Evolutionary conservation across 2,888 invertebrate species (phyloP), one percentile per base, ranked within the genome.

Genomic region (Lasioglossum zephyrum): DNA sequence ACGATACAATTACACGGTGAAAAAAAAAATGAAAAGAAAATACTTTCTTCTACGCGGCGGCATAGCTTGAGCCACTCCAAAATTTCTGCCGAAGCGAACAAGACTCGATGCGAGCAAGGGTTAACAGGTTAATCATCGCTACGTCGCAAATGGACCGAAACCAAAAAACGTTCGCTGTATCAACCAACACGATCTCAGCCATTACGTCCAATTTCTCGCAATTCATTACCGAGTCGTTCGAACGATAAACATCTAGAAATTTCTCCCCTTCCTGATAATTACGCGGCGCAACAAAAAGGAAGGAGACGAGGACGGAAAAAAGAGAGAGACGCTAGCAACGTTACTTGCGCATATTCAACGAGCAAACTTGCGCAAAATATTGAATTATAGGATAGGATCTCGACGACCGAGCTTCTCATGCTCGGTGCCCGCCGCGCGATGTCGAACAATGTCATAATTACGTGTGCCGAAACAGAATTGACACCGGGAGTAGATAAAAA

Each of bases 361-460:
- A 31, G 18, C 57, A 60, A 39, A 66, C 66, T 74, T 69, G 44
- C 39, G 73, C 63, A 53, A 76, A 76, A 26, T 76, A 63, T 36
- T 41, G 53, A 76, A 81, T 73, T 66, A 36, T 53, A 16, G 26
- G 49, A 72, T 70, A 72, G 36, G 47, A 70, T 57, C 60, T 31
- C 31, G 36, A 44, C 53, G 26, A 22, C 9, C 9, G 47, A 47
- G 74, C 39, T 60, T 73, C 57, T 49, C 53, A 53, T n/a, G 41
- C 73, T 73, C 36, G n/a, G 31, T 36, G 63, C 26, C 11, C 49
- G 70, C n/a, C 22, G 39, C 11, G 26, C 36, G 39, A n/a, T 41
- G 70, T 41, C 70, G 36, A 73, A 66, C 49, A 81, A 73, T 74
- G 47, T 31, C 74, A 70, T 57, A 79, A 70, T 57, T 57, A 57